Evolutionary conservation across 1,140 invertebrate genomes (phyloP).

Genomic region (Leptinotarsa undecemlineata): DNA sequence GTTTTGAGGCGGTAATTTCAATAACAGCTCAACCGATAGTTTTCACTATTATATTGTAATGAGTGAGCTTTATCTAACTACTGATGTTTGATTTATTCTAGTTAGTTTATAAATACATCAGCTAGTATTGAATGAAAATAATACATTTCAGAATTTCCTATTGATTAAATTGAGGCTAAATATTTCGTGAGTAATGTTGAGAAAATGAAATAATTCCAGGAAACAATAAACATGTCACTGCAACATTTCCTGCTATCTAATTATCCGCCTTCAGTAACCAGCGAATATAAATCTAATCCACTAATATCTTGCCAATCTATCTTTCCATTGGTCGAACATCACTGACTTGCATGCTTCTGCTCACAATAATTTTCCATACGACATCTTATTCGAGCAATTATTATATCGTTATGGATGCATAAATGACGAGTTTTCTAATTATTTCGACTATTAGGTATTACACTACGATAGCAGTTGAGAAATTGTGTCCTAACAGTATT

Average conservation of each 20-base stretch:
- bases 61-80: too few species aligned
- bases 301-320: constrained; percentile 11
- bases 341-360: constrained; percentile 13
- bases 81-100: too few species aligned
- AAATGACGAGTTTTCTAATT: constrained; percentile 24
- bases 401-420: constrained; percentile 27
- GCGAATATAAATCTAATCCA: constrained; percentile 10
- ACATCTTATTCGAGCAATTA: constrained; percentile 19
- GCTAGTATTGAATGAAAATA: too few species aligned
- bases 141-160: too few species aligned
- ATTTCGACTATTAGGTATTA: constrained; percentile 14
- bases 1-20: too few species aligned
- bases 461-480: background rate
- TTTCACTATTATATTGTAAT: too few species aligned
- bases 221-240: constrained; percentile 3
- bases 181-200: background rate
- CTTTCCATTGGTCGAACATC: constrained; percentile 19
- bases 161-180: too few species aligned
- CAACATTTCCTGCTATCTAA: constrained; percentile 9
- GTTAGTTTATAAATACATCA: too few species aligned
- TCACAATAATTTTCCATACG: constrained; percentile 17
- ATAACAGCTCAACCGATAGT: too few species aligned
- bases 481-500: too few species aligned
- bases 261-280: constrained; percentile 11
- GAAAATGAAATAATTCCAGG: background rate